These are phyloP conservation scores for Holothuria leucospilota DNA, from an alignment of 53 echinoderm and acorn worm genomes.

Conservation along the genomic window DNA sequence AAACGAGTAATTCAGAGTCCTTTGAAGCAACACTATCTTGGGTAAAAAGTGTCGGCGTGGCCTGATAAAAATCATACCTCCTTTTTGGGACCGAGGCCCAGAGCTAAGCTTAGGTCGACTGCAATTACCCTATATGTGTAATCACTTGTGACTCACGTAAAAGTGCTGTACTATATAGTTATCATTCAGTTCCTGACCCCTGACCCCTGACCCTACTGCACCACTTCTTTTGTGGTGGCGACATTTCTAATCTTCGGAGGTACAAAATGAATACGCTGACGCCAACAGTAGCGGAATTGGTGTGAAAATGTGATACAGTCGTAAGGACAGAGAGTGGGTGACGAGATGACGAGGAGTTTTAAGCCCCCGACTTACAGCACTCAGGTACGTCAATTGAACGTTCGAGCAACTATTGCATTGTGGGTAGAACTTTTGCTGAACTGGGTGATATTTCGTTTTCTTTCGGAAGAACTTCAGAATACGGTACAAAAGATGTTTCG, in stretches of 20 bases:
- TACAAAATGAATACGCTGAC: constrained; percentile 45
- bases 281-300: constrained; percentile 72
- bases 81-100: too few relatives aligned
- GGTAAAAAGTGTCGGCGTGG: too few relatives aligned
- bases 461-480: not conserved
- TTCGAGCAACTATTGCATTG: constrained; percentile 81
- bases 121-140: too few relatives aligned
- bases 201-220: too few relatives aligned
- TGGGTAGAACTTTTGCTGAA: constrained; percentile 81
- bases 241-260: not conserved
- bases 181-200: too few relatives aligned
- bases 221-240: too few relatives aligned
- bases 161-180: too few relatives aligned
- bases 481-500: not conserved
- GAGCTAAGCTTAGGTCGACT: too few relatives aligned
- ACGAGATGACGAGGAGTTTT: constrained; percentile 65
- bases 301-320: constrained; percentile 83
- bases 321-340: constrained; percentile 77
- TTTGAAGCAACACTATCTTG: too few relatives aligned
- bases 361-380: constrained; percentile 55
- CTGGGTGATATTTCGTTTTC: not conserved
- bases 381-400: constrained; percentile 70
- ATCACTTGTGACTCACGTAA: too few relatives aligned
- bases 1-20: too few relatives aligned
- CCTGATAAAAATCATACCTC: too few relatives aligned